Base-by-base conservation (phyloP, 1,140 invertebrate species). In the Trachymyrmex septentrionalis region DNA sequence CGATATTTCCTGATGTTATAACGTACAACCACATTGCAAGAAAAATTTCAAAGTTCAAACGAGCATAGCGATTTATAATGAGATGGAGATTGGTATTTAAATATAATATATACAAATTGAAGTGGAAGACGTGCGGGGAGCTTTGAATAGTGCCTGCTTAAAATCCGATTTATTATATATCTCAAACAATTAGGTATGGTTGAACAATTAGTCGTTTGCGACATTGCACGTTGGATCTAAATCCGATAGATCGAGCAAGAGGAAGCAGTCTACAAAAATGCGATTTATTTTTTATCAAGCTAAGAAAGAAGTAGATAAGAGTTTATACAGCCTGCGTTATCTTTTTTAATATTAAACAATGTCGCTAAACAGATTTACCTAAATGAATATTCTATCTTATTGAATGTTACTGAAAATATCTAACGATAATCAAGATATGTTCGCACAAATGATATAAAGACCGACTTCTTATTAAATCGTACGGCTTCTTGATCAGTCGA, bases 81-180 rank as follows among this genome's bases (percentile, higher is more conserved):
- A n/a, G n/a, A n/a, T 50, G 86, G 72, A 91, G 77, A 91, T 85
- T 59, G 87, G 85, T 88, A 87, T 90, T 67, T 84, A 91, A 90
- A 76, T 82, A 77, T 91, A 90, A 90, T 61, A 90, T 86, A 81
- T 86, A 81, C 72, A 84, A 88, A 88, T 72, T 72, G 87, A 86
- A 88, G 86, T 85, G 73, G 53, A 93, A 90, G 91, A 88, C 91
- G 38, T 10, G 38, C 38, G 92, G 92, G 91, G 92, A 95, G 94
- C 93, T 95, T 95, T 93, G 92, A 94, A 94, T 94, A 95, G 94
- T 95, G 94, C 94, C 94, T 95, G 94, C 94, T 95, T 95, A 92
- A 93, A 86, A 94, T 84, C 89, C 90, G 92, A 90, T 78, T 93
- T 91, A 91, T 85, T 91, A 82, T 91, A 82, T 91, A 91, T 88